phyloP scores from a whole-genome alignment of 2,888 invertebrate species.

The Perithous albicinctus region DNA sequence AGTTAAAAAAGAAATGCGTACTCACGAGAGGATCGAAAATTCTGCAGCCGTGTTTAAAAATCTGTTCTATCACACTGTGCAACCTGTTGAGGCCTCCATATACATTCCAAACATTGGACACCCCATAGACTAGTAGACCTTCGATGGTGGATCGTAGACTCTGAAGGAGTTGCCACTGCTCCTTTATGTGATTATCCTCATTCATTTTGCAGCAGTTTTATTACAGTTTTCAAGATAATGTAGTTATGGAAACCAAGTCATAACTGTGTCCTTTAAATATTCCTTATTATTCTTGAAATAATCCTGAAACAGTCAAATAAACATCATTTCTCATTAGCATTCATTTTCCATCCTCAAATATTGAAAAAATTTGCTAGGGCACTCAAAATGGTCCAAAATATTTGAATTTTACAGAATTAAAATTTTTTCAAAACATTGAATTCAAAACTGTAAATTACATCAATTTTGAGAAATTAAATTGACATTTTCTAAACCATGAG shows the following conservation, averaged over 20 bases:
- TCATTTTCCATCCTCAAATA: not conserved
- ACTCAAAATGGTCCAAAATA: too few species aligned
- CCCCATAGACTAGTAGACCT: slow-evolving; percentile 86
- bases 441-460: too few species aligned
- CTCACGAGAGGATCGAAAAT: slow-evolving; percentile 83
- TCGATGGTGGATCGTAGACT: slow-evolving; percentile 87
- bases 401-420: too few species aligned
- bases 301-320: not conserved
- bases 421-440: too few species aligned
- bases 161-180: slow-evolving; percentile 86
- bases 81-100: slow-evolving; percentile 87
- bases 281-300: not conserved
- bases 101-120: slow-evolving; percentile 87
- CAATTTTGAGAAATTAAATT: too few species aligned
- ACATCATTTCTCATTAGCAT: not conserved
- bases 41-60: slow-evolving; percentile 87
- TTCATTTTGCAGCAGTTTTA: slow-evolving; percentile 67
- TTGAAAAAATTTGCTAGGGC: too few species aligned
- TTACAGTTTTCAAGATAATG: not conserved
- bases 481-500: too few species aligned
- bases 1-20: slow-evolving; percentile 5
- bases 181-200: slow-evolving; percentile 75
- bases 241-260: not conserved
- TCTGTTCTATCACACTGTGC: slow-evolving; percentile 86
- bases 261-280: not conserved